Base-by-base conservation (phyloP, 2,888 invertebrate species). In the Harpagoxenus sublaevis region DNA sequence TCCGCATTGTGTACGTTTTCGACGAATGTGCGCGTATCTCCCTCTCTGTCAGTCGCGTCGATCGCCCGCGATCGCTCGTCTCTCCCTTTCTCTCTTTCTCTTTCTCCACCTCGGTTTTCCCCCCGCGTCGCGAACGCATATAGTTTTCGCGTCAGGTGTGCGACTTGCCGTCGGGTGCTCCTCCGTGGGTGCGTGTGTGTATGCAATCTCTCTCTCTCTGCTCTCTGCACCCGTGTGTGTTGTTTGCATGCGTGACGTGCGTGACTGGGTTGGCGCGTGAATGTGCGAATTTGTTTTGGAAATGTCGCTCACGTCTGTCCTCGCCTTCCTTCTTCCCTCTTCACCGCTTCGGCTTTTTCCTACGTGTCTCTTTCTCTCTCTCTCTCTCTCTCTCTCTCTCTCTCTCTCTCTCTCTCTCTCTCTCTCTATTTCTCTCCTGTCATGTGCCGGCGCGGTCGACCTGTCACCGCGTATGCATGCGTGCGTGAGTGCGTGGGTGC, bases 401-500 rank as follows among this genome's bases (percentile, higher is more conserved):
- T 23, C 23, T 23, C 23, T 23, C n/a, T 45, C 15, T 65, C 51
- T 35, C 23, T 28, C 42, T 55, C 45, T 23, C 0, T 23, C 23
- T 23, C 23, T 23, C 23, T 23, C 51, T 35, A 23, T 28, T 31
- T 55, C 45, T 28, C 42, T 55, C 45, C 71, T 53, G 48, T 73
- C 31, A 62, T 75, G 70, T 78, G 75, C 51, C 51, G 63, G 45
- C 65, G 78, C 55, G 77, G 70, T 53, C n/a, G 18, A 28, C 39
- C 15, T 77, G 75, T 75, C 84, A 60, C 62, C 74, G 85, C 70
- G 63, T 86, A 77, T 75, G 51, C 55, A 73, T 82, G 71, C 70
- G 60, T 74, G 51, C 81, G 81, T 15, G 74, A 23, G 83, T 75
- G 84, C 84, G 85, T 87, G 79, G 45, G 66, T 83, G 68, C 48